Percentiles rank a stretch among this genome's conserved stretches.
Conservation (phyloP, 2,888 invertebrate genomes). For the Heteromurus nitidus region DNA sequence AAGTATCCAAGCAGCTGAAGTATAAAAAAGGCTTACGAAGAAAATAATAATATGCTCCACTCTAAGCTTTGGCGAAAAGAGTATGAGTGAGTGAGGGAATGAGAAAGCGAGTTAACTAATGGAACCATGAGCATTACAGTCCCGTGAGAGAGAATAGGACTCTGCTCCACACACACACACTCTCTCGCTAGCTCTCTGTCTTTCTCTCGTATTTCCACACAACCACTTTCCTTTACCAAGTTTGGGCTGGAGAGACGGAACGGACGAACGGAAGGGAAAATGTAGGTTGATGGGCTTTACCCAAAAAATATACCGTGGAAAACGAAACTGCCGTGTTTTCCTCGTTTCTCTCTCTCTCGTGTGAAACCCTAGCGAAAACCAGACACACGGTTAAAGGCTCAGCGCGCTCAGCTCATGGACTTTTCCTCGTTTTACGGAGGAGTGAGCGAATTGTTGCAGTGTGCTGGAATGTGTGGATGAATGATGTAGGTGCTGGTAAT, state of each 20-base stretch:
- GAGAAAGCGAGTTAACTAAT: slow-evolving; percentile 50
- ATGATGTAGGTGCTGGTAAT: too few relatives aligned
- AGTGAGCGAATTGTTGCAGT: too few relatives aligned
- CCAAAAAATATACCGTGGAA: slow-evolving; percentile 32
- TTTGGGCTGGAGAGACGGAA: neutral
- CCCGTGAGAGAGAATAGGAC: slow-evolving; percentile 40
- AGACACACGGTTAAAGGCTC: too few relatives aligned
- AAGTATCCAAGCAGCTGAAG: slow-evolving; percentile 11
- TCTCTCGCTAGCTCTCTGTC: neutral
- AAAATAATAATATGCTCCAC: too few relatives aligned
- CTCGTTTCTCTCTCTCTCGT: neutral
- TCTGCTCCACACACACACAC: slow-evolving; percentile 25
- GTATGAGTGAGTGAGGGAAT: slow-evolving; percentile 19
- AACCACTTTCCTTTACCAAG: neutral
- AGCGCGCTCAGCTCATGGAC: too few relatives aligned
- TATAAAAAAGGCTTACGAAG: slow-evolving; percentile 21
- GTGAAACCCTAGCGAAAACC: too few relatives aligned
- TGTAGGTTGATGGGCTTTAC: slow-evolving; percentile 58
- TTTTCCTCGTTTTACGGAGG: too few relatives aligned
- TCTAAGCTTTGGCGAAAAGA: slow-evolving; percentile 12
- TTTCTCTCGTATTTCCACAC: neutral
- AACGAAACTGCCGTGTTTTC: slow-evolving; percentile 40
- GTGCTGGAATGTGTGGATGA: too few relatives aligned
- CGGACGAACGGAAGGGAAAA: slow-evolving; percentile 47
- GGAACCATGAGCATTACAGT: slow-evolving; percentile 52